Evolutionary conservation across 37 sponge, comb jelly and placozoan species (phyloP), one percentile per base, ranked within the genome.

Genomic region (Theonella swinhoei): DNA sequence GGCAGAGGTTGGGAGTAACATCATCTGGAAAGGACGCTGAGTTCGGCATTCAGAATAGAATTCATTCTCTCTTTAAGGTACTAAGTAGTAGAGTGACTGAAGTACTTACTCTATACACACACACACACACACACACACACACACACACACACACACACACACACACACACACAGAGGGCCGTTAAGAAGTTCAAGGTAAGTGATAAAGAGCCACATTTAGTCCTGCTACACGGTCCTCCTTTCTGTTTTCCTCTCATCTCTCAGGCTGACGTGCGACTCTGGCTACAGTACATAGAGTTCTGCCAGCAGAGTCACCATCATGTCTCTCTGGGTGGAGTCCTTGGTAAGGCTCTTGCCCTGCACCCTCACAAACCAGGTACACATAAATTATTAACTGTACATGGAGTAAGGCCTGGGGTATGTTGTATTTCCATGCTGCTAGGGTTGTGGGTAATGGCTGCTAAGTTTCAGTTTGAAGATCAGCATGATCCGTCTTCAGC

Each of bases 361-460:
- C 91, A 93, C 33, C 91, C 96, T 33, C 54, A 60, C 42, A 71
- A 65, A 19, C 42, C 94, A 73, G 87, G 94, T 90, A 29, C 61
- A 79, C 24, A 1, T 31, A 35, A 30, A 23, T 7, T n/a, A 24
- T 17, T 4, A 68, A 34, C 26, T 54, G 76, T 43, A n/a, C 39
- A 30, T 7, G 70, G 32, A 34, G 33, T 2, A 35, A 23, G 32
- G 36, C 36, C 22, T 64, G 65, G 61, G 14, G 61, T 20, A 59
- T 14, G 61, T 59, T 14, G 61, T 22, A 20, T 59, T 14, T 59
- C 19, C 20, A 59, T 59, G 61, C 20, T 59, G 61, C 20, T 64
- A 94, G 91, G 85, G 29, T 73, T 95, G 40, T 95, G 96, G 96
- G 81, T 95, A 20, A 80, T 89, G 85, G 96, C 96, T 31, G 95